Evolutionary conservation across 1,140 invertebrate genomes (phyloP).

Genomic region (Eupristina koningsbergeri): DNA sequence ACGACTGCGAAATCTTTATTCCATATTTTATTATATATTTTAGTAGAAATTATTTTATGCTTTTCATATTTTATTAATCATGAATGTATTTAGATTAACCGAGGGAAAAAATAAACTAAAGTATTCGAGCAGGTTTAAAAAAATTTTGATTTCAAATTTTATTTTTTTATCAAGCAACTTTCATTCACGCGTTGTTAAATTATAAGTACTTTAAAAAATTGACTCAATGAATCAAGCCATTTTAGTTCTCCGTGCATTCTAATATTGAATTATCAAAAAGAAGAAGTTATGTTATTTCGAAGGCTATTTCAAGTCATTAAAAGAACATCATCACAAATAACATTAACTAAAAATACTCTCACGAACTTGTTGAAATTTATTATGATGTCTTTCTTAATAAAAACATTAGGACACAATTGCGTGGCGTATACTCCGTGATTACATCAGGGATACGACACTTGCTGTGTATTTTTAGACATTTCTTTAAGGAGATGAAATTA

Average conservation of each 20-base stretch:
- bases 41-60: too few relatives aligned
- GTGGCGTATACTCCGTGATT: neutral
- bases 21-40: too few relatives aligned
- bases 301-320: neutral
- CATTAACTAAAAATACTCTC: neutral
- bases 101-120: too few relatives aligned
- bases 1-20: neutral
- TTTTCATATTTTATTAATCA: too few relatives aligned
- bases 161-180: too few relatives aligned
- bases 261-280: neutral
- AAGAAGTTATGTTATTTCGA: neutral
- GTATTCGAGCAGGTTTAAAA: too few relatives aligned
- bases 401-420: neutral
- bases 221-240: neutral
- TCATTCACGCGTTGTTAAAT: too few relatives aligned
- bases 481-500: slow-evolving; percentile 7
- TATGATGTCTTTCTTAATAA: neutral
- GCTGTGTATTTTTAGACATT: neutral
- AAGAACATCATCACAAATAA: neutral
- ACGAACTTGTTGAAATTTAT: neutral
- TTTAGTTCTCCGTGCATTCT: neutral
- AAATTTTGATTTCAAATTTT: too few relatives aligned
- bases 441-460: neutral
- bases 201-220: too few relatives aligned
- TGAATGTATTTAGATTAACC: too few relatives aligned